Evolutionary conservation across 2,888 invertebrate species (phyloP).

Genomic region (Lepidocyrtinus sp.): DNA sequence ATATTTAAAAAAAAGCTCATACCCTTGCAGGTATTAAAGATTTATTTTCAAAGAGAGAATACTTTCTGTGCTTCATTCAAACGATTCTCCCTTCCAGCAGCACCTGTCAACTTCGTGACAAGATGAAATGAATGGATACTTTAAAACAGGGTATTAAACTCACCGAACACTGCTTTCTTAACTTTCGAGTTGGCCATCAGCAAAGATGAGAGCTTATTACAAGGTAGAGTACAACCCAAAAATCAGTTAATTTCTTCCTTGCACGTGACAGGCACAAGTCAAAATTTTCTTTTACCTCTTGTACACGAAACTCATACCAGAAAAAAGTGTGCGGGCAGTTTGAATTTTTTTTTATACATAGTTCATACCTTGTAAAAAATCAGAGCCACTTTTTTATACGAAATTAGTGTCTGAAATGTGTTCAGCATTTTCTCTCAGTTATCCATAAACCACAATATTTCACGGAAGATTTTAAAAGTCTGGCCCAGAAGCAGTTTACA

Average conservation of each 20-base stretch:
- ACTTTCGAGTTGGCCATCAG: constrained; percentile 40
- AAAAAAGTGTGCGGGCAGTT: neutral
- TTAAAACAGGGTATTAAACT: constrained; percentile 8
- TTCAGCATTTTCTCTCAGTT: neutral
- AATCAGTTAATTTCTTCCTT: constrained; percentile 45
- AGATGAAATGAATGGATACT: constrained; percentile 26
- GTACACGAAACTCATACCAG: neutral
- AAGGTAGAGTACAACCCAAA: constrained; percentile 32
- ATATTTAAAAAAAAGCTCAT: neutral
- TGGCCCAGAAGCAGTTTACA: neutral
- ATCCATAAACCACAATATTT: neutral
- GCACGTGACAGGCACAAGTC: constrained; percentile 64
- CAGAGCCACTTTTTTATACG: neutral
- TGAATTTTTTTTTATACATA: neutral
- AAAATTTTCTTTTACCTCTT: constrained; percentile 34
- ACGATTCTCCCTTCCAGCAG: constrained; percentile 46
- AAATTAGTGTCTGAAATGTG: too few relatives aligned
- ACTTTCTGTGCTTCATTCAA: constrained; percentile 49
- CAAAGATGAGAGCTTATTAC: constrained; percentile 36
- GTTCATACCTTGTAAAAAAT: neutral
- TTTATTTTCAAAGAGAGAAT: neutral
- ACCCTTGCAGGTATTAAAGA: neutral
- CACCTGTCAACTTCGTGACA: constrained; percentile 57
- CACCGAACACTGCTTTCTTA: constrained; percentile 12
- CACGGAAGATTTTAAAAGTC: neutral